Evolutionary conservation across 2,888 invertebrate species (phyloP).

Genomic region (Eurois occulta): DNA sequence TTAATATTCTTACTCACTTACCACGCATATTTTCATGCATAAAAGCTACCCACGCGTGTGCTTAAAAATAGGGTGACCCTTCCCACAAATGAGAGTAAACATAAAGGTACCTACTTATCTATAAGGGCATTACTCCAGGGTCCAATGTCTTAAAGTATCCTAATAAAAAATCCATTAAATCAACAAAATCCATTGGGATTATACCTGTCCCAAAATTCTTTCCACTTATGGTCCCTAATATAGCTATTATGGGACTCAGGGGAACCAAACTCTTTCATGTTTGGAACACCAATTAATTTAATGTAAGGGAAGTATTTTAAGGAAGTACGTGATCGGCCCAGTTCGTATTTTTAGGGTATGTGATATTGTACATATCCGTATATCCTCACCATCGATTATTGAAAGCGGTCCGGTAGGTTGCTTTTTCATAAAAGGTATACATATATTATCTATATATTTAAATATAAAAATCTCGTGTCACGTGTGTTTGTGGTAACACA

Average conservation of each 20-base stretch:
- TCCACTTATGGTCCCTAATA: constrained; percentile 40
- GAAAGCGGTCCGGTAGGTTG: neutral
- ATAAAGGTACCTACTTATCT: neutral
- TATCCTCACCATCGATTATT: neutral
- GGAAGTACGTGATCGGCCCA: neutral
- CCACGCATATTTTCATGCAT: constrained; percentile 20
- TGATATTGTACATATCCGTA: neutral
- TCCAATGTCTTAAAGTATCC: constrained; percentile 47
- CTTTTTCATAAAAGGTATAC: neutral
- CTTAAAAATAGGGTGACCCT: constrained; percentile 22
- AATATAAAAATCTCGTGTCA: too few relatives aligned
- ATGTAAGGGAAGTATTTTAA: constrained; percentile 14
- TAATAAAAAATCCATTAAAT: constrained; percentile 55
- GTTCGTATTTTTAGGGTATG: neutral
- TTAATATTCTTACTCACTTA: constrained; percentile 10
- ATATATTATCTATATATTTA: too few relatives aligned
- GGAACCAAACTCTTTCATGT: constrained; percentile 37
- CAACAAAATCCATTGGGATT: constrained; percentile 43
- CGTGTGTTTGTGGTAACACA: too few relatives aligned
- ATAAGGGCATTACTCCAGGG: constrained; percentile 47
- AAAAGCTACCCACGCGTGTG: constrained; percentile 22
- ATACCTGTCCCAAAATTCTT: constrained; percentile 42
- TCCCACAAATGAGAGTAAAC: constrained; percentile 34
- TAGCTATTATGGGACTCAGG: constrained; percentile 16
- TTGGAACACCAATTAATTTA: constrained; percentile 38